These are phyloP conservation scores for Pterostichus madidus DNA, from an alignment of 2,888 invertebrate genomes.

Conservation along the genomic window DNA sequence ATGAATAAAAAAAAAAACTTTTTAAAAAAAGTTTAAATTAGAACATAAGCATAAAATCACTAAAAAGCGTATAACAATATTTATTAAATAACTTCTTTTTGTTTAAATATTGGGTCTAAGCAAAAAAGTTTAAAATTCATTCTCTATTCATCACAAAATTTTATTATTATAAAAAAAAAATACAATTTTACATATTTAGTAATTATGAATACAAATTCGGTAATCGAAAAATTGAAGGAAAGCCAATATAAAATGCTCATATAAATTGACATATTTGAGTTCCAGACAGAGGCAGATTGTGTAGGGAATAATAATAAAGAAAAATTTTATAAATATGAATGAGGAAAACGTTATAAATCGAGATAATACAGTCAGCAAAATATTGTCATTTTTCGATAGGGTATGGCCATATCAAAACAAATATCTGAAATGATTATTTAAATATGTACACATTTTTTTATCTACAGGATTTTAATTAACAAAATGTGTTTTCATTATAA, in stretches of 20 bases:
- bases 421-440: not conserved
- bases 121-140: too few species aligned
- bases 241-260: not conserved
- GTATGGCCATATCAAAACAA: not conserved
- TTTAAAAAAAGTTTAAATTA: too few species aligned
- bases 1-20: too few species aligned
- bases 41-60: too few species aligned
- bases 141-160: not conserved
- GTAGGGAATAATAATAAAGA: conserved; percentile 7
- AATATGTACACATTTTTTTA: not conserved
- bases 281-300: conserved; percentile 1
- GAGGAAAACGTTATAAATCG: conserved; percentile 2
- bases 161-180: not conserved
- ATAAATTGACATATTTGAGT: conserved; percentile 8
- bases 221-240: not conserved
- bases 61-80: too few species aligned
- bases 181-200: not conserved
- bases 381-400: not conserved
- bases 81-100: too few species aligned
- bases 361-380: not conserved
- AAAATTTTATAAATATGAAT: conserved; percentile 9
- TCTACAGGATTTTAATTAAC: too few species aligned
- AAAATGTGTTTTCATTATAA: too few species aligned
- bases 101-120: too few species aligned
- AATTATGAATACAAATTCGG: not conserved